Evolutionary conservation across 2,888 invertebrate species (phyloP), one percentile per base, ranked within the genome.

Genomic region (Mycalesis mineus): DNA sequence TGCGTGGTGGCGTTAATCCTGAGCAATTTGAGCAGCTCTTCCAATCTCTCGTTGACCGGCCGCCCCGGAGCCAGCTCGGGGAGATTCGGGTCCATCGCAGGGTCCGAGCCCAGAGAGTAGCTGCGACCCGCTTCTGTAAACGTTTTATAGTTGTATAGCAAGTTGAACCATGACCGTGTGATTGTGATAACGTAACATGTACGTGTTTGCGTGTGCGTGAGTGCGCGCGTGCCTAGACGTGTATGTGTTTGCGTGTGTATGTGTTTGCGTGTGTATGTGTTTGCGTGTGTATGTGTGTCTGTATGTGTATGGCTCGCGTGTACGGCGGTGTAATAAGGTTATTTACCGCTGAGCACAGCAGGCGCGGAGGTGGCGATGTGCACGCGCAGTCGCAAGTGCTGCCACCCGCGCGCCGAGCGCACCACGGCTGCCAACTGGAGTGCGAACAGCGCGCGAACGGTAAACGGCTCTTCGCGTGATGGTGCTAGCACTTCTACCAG

Each of bases 361-460:
- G 62, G 77, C 64, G 64, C 72, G 5, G 75, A 71, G 7, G 71
- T 74, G 63, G 94, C 95, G 67, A 97, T 96, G 57, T 97, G 97
- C 48, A 98, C 94, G 33, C 99, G 91, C 57, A 99, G 91, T n/a
- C 93, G 92, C 67, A 96, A 84, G 67, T 94, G 93, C 71, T 95
- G 96, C 98, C 98, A 98, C 63, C 94, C 93, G 9, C 95, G 92
- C 17, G 97, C 94, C 92, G 98, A 98, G 68, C 96, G 95, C 54
- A 98, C 93, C 53, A 99, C 98, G 68, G 98, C 98, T 0, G 98
- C 97, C 64, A 99, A 86, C 74, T 99, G 99, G 80, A 99, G 94
- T 92, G 98, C 95, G 87, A 99, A 99, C 62, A 99, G 90, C 9
- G 97, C 94, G 2, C 96, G 96, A 64, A 96, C 96, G 66, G 97